phyloP scores from a whole-genome alignment of 1,140 invertebrate genomes.

The Drosophila erecta region DNA sequence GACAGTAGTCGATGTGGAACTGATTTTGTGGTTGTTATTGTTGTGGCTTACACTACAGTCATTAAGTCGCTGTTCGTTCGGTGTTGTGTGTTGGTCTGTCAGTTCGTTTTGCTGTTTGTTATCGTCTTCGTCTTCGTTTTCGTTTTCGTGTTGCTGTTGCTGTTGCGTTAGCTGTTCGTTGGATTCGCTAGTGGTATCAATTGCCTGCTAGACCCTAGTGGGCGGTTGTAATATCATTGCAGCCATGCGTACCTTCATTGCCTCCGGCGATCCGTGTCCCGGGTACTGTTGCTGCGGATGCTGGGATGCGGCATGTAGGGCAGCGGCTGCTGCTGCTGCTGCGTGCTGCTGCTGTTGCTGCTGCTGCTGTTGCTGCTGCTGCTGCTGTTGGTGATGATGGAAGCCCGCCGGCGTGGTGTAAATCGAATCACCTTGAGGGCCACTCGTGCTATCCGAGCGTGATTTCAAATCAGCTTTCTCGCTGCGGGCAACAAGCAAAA shows the following conservation, averaged over 20 bases:
- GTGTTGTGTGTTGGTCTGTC: conserved; percentile 25
- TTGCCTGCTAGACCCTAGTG: conserved; percentile 90
- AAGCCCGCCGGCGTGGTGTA: conserved; percentile 84
- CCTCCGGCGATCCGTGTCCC: conserved; percentile 87
- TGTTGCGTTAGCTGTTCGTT: conserved; percentile 69
- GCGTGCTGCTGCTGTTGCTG: conserved; percentile 63
- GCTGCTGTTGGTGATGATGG: conserved; percentile 83
- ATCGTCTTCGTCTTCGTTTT: too few species aligned
- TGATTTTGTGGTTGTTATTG: conserved; percentile 53
- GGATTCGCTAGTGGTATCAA: conserved; percentile 70
- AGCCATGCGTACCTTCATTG: conserved; percentile 92
- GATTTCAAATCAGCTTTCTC: conserved; percentile 85
- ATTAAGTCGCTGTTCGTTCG: conserved; percentile 46
- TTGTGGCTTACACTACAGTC: conserved; percentile 48
- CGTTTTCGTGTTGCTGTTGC: conserved; percentile 29
- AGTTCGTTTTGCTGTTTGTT: conserved; percentile 32
- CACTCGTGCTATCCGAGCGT: conserved; percentile 84
- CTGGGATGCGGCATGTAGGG: conserved; percentile 64
- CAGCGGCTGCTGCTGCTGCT: conserved; percentile 63
- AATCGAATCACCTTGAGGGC: conserved; percentile 84
- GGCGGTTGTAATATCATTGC: conserved; percentile 91
- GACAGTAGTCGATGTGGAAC: conserved; percentile 47
- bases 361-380: conserved; percentile 76
- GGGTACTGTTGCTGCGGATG: conserved; percentile 77
- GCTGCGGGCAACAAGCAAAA: conserved; percentile 65